Conservation (phyloP, 2,113 vertebrate species). For the Dasyprocta punctata region DNA sequence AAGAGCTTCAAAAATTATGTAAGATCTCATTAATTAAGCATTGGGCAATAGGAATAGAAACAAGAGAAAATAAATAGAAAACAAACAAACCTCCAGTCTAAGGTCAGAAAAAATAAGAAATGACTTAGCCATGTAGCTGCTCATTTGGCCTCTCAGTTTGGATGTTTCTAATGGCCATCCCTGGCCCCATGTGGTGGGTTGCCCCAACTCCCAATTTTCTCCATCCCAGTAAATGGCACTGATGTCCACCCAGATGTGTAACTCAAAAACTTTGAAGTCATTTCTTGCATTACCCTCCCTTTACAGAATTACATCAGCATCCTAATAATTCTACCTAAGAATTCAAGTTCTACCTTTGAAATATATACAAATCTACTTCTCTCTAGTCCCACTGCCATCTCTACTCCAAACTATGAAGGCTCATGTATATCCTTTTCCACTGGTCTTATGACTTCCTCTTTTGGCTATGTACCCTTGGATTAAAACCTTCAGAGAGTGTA, state of each 20-base stretch:
- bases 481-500: background rate
- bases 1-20: slow-evolving; percentile 25
- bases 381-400: background rate
- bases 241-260: background rate
- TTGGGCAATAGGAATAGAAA: background rate
- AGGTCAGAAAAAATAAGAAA: background rate
- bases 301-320: background rate
- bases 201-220: rapidly evolving
- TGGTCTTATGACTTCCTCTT: background rate
- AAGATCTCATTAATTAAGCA: background rate
- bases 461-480: background rate
- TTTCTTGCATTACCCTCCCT: background rate
- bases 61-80: background rate
- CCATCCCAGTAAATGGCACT: background rate
- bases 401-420: background rate
- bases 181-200: background rate
- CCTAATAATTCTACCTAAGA: background rate
- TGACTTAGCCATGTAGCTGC: background rate
- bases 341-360: background rate
- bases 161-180: background rate
- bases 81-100: background rate
- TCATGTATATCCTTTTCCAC: background rate
- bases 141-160: background rate
- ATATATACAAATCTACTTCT: background rate
- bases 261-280: background rate